A percentile compares a stretch with the other conserved stretches of the same genome.
These are phyloP conservation scores for Lacerta bilineata DNA, from an alignment of 2,797 vertebrate genomes.

Conservation along the genomic window DNA sequence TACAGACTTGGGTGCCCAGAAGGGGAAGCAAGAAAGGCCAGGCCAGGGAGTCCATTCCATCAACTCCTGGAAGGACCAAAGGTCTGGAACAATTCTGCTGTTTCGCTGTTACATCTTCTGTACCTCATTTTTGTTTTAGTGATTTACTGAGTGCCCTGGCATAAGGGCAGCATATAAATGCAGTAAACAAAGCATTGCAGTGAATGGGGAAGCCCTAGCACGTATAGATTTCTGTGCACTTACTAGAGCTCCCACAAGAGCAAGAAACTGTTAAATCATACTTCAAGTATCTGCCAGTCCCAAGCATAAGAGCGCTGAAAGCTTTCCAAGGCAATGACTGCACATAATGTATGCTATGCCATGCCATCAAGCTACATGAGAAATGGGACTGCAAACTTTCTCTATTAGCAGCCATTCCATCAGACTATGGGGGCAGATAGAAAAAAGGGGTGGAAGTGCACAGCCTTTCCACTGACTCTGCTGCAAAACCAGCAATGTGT, in stretches of 20 bases:
- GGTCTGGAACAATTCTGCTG: background rate
- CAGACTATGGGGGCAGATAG: no score
- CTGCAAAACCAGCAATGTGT: no score
- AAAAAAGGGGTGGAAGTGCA: no score
- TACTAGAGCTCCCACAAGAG: background rate
- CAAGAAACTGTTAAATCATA: constrained; percentile 6
- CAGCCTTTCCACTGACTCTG: no score
- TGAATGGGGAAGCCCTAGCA: background rate
- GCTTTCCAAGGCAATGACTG: background rate
- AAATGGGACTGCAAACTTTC: background rate
- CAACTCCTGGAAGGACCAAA: background rate
- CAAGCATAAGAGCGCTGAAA: background rate
- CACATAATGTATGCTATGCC: background rate
- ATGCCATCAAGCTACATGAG: background rate
- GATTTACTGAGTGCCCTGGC: background rate
- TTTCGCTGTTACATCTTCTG: background rate
- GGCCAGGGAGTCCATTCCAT: no score
- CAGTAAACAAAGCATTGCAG: background rate
- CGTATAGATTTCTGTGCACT: background rate
- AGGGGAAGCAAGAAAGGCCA: background rate
- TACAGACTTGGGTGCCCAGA: background rate
- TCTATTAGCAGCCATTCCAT: no score
- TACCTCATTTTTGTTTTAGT: background rate
- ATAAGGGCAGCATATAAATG: background rate
- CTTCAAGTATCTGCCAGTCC: background rate